Conservation (phyloP, 2,888 invertebrate genomes). For the Epinotia nisella region DNA sequence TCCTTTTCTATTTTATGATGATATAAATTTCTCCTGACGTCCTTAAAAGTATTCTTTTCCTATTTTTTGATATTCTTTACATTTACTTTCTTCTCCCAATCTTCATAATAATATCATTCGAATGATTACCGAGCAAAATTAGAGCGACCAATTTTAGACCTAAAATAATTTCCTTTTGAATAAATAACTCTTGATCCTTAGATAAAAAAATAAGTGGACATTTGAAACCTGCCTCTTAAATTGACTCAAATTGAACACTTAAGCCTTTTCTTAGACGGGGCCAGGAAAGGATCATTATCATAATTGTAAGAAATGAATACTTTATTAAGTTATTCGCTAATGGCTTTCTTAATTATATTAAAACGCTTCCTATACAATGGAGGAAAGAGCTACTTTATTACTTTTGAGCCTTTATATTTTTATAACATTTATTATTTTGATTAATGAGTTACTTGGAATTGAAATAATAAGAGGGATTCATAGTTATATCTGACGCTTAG, state of each 20-base stretch:
- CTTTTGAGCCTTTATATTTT: background rate
- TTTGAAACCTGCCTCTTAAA: slow-evolving; percentile 51
- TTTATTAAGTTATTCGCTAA: slow-evolving; percentile 16
- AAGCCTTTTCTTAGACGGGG: slow-evolving; percentile 51
- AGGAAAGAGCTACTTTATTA: background rate
- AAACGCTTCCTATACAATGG: slow-evolving; percentile 3
- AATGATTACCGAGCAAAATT: slow-evolving; percentile 8
- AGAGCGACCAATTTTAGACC: background rate
- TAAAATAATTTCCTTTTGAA: slow-evolving; percentile 21
- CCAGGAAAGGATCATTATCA: slow-evolving; percentile 32
- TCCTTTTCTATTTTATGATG: no score
- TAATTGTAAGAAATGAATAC: slow-evolving; percentile 34
- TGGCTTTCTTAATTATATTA: background rate
- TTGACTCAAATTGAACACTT: slow-evolving; percentile 57
- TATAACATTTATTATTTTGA: background rate
- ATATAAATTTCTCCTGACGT: no score
- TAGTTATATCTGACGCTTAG: no score
- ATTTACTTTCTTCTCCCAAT: background rate
- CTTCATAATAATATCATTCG: background rate
- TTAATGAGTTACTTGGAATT: background rate
- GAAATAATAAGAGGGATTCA: background rate
- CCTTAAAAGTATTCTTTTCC: no score
- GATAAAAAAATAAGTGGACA: slow-evolving; percentile 36
- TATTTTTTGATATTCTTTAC: background rate
- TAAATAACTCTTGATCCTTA: slow-evolving; percentile 27